phyloP scores from a whole-genome alignment of 1,140 invertebrate genomes.

The Zaprionus ornatus region DNA sequence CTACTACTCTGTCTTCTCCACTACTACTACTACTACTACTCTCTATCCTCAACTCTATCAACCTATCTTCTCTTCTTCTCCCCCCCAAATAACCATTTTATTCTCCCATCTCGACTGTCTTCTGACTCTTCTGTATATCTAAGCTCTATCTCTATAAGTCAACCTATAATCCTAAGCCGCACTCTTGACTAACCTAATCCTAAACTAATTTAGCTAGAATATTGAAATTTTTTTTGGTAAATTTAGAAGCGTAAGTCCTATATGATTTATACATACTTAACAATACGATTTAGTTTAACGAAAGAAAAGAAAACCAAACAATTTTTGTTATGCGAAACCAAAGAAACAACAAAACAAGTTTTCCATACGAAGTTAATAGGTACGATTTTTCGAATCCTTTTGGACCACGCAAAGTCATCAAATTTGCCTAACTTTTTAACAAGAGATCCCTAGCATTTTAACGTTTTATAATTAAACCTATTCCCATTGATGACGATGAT shows the following conservation, averaged over 20 bases:
- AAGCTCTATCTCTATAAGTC: conserved; percentile 52
- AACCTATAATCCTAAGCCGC: conserved; percentile 47
- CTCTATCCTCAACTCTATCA: conserved; percentile 56
- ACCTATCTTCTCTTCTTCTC: conserved; percentile 54
- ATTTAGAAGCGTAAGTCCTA: conserved; percentile 33
- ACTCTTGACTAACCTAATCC: conserved; percentile 36
- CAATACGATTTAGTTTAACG: conserved; percentile 39
- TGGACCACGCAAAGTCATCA: conserved; percentile 45
- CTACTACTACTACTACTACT: conserved; percentile 30
- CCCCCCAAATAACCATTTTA: conserved; percentile 28
- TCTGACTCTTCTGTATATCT: conserved; percentile 58
- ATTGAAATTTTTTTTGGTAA: conserved; percentile 76
- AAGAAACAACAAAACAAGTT: conserved; percentile 74
- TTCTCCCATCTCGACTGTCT: conserved; percentile 63
- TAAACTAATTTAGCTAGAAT: conserved; percentile 76
- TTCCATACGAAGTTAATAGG: conserved; percentile 58
- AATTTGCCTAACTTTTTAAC: conserved; percentile 41
- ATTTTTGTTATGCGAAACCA: conserved; percentile 43
- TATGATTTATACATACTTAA: conserved; percentile 41
- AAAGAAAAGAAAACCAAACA: conserved; percentile 21
- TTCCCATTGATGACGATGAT: neutral
- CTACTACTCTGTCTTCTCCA: conserved; percentile 27
- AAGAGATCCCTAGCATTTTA: conserved; percentile 45
- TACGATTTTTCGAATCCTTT: conserved; percentile 53
- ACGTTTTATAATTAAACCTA: conserved; percentile 44